Conservation (phyloP, 2,797 vertebrate species). For the Mormyrus hasselquistii region DNA sequence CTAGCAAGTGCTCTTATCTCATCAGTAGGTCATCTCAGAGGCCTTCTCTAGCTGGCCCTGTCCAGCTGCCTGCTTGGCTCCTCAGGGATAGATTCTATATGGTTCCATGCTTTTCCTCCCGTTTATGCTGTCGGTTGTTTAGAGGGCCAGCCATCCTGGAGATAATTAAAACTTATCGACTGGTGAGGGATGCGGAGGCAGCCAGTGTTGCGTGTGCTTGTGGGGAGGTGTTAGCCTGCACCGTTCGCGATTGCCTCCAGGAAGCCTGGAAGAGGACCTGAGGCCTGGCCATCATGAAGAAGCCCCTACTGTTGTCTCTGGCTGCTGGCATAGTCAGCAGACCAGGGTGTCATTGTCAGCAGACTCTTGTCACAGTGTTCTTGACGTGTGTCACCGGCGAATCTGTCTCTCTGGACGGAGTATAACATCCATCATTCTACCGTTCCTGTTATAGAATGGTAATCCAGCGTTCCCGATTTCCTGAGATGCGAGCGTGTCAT, state of each 20-base stretch:
- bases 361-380: neutral
- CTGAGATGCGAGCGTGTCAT: neutral
- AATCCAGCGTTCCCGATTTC: neutral
- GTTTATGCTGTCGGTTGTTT: neutral
- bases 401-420: neutral
- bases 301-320: neutral
- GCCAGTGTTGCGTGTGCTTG: neutral
- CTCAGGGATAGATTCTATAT: neutral
- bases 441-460: neutral
- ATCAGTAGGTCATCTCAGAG: neutral
- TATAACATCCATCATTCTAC: neutral
- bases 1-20: neutral
- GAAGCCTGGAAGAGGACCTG: neutral
- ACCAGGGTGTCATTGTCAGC: neutral
- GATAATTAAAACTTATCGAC: slow-evolving; percentile 30
- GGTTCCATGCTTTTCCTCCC: neutral
- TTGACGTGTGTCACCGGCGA: neutral
- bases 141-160: neutral
- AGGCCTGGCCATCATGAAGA: neutral
- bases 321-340: neutral
- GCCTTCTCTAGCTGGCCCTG: neutral
- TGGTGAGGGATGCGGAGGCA: neutral
- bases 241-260: neutral
- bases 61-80: neutral
- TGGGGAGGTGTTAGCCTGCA: neutral